A percentile compares a stretch with the other conserved stretches of the same genome.
Conservation (phyloP, 2,797 vertebrate species). For the Muscicapa striata region DNA sequence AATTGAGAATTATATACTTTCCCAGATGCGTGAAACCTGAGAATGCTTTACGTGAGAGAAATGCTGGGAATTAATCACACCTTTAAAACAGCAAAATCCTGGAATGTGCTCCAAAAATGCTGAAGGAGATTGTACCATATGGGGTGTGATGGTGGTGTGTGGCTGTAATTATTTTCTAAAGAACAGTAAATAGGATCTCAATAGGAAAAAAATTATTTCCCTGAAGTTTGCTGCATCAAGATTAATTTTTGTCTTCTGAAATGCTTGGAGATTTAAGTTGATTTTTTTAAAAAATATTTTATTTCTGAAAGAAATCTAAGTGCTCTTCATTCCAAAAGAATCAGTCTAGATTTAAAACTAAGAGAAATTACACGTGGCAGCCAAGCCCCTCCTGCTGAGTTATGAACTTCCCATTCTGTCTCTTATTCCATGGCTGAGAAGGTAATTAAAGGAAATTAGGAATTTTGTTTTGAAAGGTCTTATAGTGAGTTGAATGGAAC, state of each 20-base stretch:
- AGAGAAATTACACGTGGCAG: not conserved
- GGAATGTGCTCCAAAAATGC: not conserved
- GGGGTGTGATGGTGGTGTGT: not conserved
- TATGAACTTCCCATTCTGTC: not conserved
- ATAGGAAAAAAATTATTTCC: not conserved
- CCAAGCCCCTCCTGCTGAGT: not conserved
- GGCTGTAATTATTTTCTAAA: not conserved
- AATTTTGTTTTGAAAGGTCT: not conserved
- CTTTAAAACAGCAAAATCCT: not conserved
- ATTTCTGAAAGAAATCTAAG: not conserved
- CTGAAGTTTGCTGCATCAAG: not conserved
- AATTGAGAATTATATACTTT: not conserved
- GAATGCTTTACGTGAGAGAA: not conserved
- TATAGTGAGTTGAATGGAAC: not conserved
- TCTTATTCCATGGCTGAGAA: not conserved
- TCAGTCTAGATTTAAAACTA: not conserved
- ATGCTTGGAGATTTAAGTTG: not conserved
- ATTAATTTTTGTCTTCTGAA: conserved; percentile 20
- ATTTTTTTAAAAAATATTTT: not conserved
- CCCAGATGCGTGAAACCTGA: not conserved
- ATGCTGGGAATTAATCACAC: not conserved
- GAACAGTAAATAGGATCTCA: not conserved
- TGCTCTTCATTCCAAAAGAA: not conserved
- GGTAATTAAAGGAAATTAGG: not conserved
- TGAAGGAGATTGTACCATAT: not conserved